Conservation (phyloP, 2,888 invertebrate genomes). For the Drosophila putrida region DNA sequence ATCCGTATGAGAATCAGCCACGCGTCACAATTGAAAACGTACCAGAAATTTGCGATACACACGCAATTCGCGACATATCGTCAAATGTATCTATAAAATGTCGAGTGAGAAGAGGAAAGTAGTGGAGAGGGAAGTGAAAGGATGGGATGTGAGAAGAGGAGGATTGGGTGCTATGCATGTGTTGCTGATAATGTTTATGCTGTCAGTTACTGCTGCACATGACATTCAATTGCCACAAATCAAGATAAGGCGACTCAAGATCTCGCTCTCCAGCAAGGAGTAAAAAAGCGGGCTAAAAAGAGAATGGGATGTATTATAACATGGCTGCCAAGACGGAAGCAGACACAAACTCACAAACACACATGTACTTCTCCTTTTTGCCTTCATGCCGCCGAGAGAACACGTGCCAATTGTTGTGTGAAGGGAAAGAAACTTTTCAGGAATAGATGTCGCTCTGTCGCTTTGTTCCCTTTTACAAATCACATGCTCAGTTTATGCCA, state of each 20-base stretch:
- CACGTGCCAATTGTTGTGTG: constrained; percentile 63
- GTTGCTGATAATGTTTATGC: constrained; percentile 72
- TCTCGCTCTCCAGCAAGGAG: constrained; percentile 10
- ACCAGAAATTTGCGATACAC: constrained; percentile 46
- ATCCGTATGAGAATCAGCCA: constrained; percentile 27
- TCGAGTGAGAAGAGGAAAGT: not conserved
- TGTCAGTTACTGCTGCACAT: constrained; percentile 68
- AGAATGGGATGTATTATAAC: constrained; percentile 40
- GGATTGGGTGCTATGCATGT: constrained; percentile 48
- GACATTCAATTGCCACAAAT: constrained; percentile 79
- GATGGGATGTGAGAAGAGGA: not conserved
- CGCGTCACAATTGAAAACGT: constrained; percentile 58
- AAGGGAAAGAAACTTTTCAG: constrained; percentile 10
- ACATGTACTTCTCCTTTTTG: constrained; percentile 3
- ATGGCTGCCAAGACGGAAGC: constrained; percentile 55
- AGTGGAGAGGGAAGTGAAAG: not conserved
- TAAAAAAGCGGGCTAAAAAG: constrained; percentile 10
- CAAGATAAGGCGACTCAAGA: constrained; percentile 62
- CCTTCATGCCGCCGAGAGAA: constrained; percentile 31
- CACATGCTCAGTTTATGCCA: constrained; percentile 66
- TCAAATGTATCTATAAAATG: constrained; percentile 59
- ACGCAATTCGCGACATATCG: constrained; percentile 65
- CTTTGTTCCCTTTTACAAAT: constrained; percentile 69
- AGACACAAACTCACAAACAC: constrained; percentile 18
- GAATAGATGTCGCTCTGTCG: constrained; percentile 45